These are phyloP conservation scores for Penelope pileata DNA, from an alignment of 2,113 vertebrate species.

Conservation along the genomic window DNA sequence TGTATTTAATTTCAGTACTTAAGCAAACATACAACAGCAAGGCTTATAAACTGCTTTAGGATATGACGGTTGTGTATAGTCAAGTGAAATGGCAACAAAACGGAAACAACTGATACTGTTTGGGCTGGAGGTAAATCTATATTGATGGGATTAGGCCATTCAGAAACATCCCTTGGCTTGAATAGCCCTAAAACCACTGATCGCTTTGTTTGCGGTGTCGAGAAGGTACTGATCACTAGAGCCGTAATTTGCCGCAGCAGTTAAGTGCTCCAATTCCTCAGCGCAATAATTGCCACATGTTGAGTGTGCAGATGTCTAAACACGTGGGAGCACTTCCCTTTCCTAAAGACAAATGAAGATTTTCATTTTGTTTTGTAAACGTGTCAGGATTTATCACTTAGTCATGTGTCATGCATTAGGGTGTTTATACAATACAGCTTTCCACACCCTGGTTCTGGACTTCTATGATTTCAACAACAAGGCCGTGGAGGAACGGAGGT, in stretches of 20 bases:
- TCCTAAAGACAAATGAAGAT: conserved; percentile 77
- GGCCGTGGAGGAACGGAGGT: conserved; percentile 11
- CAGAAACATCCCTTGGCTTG: not conserved
- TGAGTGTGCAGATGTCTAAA: conserved; percentile 80
- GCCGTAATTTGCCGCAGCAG: conserved; percentile 73
- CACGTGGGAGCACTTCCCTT: conserved; percentile 80
- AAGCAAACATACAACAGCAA: conserved; percentile 62
- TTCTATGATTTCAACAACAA: conserved; percentile 76
- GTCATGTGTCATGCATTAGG: conserved; percentile 77
- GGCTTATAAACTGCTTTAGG: conserved; percentile 56
- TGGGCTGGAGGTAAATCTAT: conserved; percentile 53
- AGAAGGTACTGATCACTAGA: conserved; percentile 64
- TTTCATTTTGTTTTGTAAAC: conserved; percentile 82
- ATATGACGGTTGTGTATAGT: not conserved
- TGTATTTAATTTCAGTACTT: conserved; percentile 71
- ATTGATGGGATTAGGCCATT: conserved; percentile 48
- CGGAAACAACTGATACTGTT: conserved; percentile 24
- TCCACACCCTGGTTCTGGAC: conserved; percentile 64
- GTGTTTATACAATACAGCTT: conserved; percentile 83
- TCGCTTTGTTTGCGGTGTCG: conserved; percentile 31
- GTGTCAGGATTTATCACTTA: conserved; percentile 82
- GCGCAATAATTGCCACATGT: conserved; percentile 83
- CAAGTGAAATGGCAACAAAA: conserved; percentile 47
- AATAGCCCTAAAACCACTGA: conserved; percentile 33
- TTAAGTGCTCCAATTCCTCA: conserved; percentile 82